Conservation (phyloP, 2,113 vertebrate genomes). For the Struthidea cinerea region DNA sequence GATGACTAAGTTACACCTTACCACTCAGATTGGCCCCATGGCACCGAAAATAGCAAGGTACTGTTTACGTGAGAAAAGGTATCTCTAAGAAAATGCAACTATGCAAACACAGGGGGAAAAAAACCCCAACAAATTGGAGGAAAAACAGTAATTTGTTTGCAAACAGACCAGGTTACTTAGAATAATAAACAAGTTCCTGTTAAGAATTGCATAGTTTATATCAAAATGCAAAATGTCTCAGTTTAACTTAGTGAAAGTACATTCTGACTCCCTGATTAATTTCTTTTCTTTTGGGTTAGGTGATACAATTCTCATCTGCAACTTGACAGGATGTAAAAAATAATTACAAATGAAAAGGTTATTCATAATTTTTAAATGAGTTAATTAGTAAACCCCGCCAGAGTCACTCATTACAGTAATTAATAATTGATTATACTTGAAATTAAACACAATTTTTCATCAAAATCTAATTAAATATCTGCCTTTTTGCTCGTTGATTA, state of each 20-base stretch:
- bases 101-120: accelerated
- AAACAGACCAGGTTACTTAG: not conserved
- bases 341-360: slow-evolving; percentile 89
- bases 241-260: not conserved
- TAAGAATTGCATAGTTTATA: not conserved
- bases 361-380: slow-evolving; percentile 94
- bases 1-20: not conserved
- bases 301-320: slow-evolving; percentile 62
- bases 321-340: slow-evolving; percentile 75
- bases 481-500: slow-evolving; percentile 83
- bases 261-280: not conserved
- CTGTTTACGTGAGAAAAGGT: not conserved
- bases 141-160: not conserved
- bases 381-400: slow-evolving; percentile 93
- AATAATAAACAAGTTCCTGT: not conserved
- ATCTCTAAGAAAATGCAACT: not conserved
- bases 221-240: not conserved
- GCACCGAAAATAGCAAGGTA: not conserved
- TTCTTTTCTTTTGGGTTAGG: slow-evolving; percentile 12
- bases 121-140: not conserved
- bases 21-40: not conserved
- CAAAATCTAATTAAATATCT: slow-evolving; percentile 96
- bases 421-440: slow-evolving; percentile 98
- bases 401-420: slow-evolving; percentile 91
- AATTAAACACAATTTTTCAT: slow-evolving; percentile 99